Conservation (phyloP, 1,140 invertebrate species). For the Macrosteles quadrilineatus region DNA sequence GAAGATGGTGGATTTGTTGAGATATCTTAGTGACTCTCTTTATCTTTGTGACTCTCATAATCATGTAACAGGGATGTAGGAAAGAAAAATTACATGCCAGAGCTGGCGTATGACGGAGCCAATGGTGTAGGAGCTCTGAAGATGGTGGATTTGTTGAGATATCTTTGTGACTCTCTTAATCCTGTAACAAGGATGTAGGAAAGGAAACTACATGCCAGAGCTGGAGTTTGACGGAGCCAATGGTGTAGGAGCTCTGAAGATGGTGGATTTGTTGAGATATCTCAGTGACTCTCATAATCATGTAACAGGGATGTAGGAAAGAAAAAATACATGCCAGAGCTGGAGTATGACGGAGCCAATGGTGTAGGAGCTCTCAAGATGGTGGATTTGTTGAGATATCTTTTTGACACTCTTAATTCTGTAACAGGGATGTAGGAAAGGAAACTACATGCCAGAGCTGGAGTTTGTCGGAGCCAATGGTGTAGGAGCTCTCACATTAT, state of each 20-base stretch:
- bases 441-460: conserved; percentile 66
- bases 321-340: conserved; percentile 65
- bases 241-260: conserved; percentile 86
- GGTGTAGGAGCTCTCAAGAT: conserved; percentile 88
- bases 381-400: conserved; percentile 65
- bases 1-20: conserved; percentile 71
- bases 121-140: conserved; percentile 94
- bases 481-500: conserved; percentile 85
- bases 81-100: conserved; percentile 64
- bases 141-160: too few relatives aligned
- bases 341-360: conserved; percentile 91
- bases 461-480: conserved; percentile 94
- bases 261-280: conserved; percentile 67
- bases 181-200: too few relatives aligned
- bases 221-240: conserved; percentile 90
- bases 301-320: conserved; percentile 12
- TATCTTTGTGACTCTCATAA: too few relatives aligned
- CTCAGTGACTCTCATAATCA: conserved; percentile 60
- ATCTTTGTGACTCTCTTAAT: too few relatives aligned
- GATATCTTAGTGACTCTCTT: too few relatives aligned
- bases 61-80: background rate
- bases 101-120: conserved; percentile 82
- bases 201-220: conserved; percentile 63
- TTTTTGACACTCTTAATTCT: conserved; percentile 58
- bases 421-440: conserved; percentile 38